Conservation (phyloP, 2,113 vertebrate genomes). For the Python bivittatus region DNA sequence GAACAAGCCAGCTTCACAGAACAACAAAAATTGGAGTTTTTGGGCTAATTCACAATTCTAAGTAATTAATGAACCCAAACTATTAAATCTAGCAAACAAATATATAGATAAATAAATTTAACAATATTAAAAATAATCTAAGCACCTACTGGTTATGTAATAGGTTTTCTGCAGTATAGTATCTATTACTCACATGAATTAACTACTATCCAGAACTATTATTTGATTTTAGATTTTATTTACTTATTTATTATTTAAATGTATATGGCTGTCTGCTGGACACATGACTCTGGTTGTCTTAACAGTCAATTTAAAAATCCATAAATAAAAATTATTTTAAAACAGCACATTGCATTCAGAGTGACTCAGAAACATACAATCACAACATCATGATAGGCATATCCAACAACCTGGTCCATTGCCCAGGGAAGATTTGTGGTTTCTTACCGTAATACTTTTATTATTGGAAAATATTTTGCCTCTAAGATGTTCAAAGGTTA, state of each 20-base stretch:
- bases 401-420: neutral
- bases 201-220: neutral
- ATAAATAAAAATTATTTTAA: neutral
- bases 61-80: neutral
- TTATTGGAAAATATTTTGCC: neutral
- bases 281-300: neutral
- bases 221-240: neutral
- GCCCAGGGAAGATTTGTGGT: neutral
- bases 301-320: neutral
- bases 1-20: neutral
- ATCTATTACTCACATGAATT: neutral
- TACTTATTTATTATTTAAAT: neutral
- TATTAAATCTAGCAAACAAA: neutral
- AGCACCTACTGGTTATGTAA: neutral
- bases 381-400: neutral
- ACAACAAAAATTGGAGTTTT: neutral
- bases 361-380: neutral
- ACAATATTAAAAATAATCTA: neutral
- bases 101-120: neutral
- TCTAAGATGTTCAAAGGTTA: neutral
- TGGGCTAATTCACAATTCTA: neutral
- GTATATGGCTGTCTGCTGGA: neutral
- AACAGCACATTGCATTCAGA: neutral
- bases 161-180: neutral
- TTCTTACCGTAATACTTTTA: neutral